phyloP scores from a whole-genome alignment of 2,113 vertebrate species.

The Perca flavescens region DNA sequence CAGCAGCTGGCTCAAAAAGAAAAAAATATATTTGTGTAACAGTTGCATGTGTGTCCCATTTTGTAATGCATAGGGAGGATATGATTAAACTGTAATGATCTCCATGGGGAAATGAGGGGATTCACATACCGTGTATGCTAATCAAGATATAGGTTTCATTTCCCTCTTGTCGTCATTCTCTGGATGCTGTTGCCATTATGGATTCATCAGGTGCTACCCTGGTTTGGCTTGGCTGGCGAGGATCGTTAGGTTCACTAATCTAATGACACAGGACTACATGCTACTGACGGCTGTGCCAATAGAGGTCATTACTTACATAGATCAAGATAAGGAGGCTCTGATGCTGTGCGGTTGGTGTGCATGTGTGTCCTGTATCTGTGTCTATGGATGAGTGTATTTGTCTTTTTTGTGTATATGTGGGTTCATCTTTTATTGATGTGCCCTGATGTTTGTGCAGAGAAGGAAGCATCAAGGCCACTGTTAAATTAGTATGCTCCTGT shows the following conservation, averaged over 20 bases:
- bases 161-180: background rate
- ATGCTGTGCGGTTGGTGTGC: slow-evolving; percentile 16
- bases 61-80: background rate
- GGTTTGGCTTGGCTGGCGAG: slow-evolving; percentile 1
- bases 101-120: background rate
- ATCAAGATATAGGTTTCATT: background rate
- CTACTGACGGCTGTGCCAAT: slow-evolving; percentile 52
- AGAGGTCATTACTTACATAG: slow-evolving; percentile 62
- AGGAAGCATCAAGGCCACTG: slow-evolving; percentile 8
- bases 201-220: slow-evolving; percentile 10
- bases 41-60: background rate
- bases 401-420: slow-evolving; percentile 6
- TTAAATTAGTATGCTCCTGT: slow-evolving; percentile 48
- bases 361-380: background rate
- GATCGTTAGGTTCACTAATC: slow-evolving; percentile 45
- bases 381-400: background rate
- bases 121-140: background rate
- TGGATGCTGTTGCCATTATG: background rate
- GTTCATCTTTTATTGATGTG: slow-evolving; percentile 57
- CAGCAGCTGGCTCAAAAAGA: too few species aligned
- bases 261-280: slow-evolving; percentile 50
- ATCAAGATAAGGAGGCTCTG: slow-evolving; percentile 67
- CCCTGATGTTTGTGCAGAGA: slow-evolving; percentile 43
- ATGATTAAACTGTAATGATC: background rate
- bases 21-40: background rate